Base-by-base conservation (phyloP, 2,113 vertebrate species). In the Hoplias malabaricus region DNA sequence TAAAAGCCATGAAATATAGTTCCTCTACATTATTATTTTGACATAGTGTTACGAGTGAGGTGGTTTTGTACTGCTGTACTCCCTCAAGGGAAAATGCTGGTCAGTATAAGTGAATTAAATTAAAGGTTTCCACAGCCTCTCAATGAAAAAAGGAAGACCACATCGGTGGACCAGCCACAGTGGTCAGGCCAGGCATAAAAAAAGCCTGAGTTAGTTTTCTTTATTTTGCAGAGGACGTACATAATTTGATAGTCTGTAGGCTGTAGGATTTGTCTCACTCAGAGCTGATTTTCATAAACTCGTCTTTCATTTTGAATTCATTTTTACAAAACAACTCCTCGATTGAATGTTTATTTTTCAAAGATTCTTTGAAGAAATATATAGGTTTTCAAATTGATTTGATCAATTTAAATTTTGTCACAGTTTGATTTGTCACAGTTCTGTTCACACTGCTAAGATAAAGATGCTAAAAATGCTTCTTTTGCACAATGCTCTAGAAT, bases 141-240 rank as follows among this genome's bases (percentile, higher is more conserved):
- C n/a, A 29, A 71, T 71, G 78, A 53, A n/a, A n/a, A 50, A 63
- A 80, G 87, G 57, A 81, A 86, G 89, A 92, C 89, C 90, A 86
- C 86, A 90, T 88, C 86, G 77, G 42, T 84, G 46, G 72, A 75
- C 86, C 85, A 86, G 90, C 87, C 89, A 80, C 75, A 75, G 82
- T 83, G 75, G 86, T 89, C 72, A 88, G 91, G 88, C 90, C 88
- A 66, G 19, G 38, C 78, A 84, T 84, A 86, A 79, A 73, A 69
- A 83, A 81, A 86, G 87, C 93, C 88, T 86, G 86, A 86, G 82
- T 87, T 88, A 83, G 86, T 4, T 42, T 34, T 2, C 14, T 12
- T 62, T 56, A 68, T 61, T 82, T 84, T 82, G 76, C 84, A 81
- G 83, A 85, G 88, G 91, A 93, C 76, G 12, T 0, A 78, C 69